Evolutionary conservation across 2,797 vertebrate genomes (phyloP), one percentile per base, ranked within the genome.

Genomic region (Enteromius thamalakanensis): DNA sequence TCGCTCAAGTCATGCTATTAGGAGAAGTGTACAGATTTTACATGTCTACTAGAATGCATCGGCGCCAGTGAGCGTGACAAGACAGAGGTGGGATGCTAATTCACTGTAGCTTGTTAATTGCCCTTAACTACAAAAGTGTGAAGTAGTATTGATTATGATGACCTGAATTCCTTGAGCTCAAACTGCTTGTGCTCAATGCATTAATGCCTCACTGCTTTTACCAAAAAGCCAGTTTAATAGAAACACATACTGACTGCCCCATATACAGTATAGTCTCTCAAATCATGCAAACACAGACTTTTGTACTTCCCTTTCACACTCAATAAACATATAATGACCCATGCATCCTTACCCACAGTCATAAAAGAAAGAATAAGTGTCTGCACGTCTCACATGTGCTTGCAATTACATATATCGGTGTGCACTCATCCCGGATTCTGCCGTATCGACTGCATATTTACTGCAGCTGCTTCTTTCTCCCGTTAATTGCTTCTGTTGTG

Each of bases 71-170:
- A 55, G 55, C 45, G 71, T 80, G 76, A 70, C 67, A 21, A 55
- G 74, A 68, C 45, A 45, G 69, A 70, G 76, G 70, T 68, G 65
- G 34, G 77, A 70, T 15, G 32, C 83, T 86, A 86, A 89, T 84
- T 87, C 62, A 74, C 58, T 23, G 70, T 83, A 77, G 82, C 77
- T 86, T 74, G 84, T 86, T 87, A 87, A 89, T 90, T 88, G 86
- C 71, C 45, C 42, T 60, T 83, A 80, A 67, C 74, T 77, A 85
- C 83, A 85, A 86, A 87, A 84, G 70, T 79, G 74, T 76, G 77
- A 87, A 87, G 87, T 85, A 87, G 74, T 85, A 88, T 90, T 82
- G 86, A 89, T 89, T 82, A 62, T 45, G 42, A 55, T 72, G 82
- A 84, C 71, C 85, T 26, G 19, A 60, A 79, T 77, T 49, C n/a